Conservation (phyloP, 2,797 vertebrate genomes). For the Cossypha dichroa region DNA sequence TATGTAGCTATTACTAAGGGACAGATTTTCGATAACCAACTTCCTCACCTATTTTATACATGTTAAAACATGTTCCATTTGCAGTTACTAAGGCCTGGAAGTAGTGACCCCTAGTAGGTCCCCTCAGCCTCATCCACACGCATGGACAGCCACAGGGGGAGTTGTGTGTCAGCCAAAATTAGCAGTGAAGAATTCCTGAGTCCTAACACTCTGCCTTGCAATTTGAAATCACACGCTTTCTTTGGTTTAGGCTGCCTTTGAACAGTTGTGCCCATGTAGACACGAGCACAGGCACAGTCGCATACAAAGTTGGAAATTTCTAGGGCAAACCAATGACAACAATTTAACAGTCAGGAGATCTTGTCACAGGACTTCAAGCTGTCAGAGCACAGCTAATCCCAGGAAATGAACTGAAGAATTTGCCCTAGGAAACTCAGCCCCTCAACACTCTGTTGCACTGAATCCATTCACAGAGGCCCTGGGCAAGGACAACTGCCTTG, state of each 20-base stretch:
- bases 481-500: neutral
- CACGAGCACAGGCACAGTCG: neutral
- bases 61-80: neutral
- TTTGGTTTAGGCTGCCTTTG: neutral
- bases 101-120: neutral
- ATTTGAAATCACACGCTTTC: rapidly evolving
- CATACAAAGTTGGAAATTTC: neutral
- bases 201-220: neutral
- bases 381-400: neutral
- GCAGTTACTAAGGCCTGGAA: neutral
- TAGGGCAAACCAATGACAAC: neutral
- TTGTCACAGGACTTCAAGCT: neutral
- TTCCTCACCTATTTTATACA: neutral
- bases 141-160: neutral
- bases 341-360: neutral
- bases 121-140: neutral
- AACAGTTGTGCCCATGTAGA: neutral
- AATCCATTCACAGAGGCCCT: neutral
- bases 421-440: neutral
- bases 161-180: neutral
- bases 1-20: neutral
- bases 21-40: neutral
- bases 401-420: neutral
- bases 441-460: neutral
- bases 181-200: neutral